Evolutionary conservation across 1,140 invertebrate genomes (phyloP).

Genomic region (Drosophila murphyi): DNA sequence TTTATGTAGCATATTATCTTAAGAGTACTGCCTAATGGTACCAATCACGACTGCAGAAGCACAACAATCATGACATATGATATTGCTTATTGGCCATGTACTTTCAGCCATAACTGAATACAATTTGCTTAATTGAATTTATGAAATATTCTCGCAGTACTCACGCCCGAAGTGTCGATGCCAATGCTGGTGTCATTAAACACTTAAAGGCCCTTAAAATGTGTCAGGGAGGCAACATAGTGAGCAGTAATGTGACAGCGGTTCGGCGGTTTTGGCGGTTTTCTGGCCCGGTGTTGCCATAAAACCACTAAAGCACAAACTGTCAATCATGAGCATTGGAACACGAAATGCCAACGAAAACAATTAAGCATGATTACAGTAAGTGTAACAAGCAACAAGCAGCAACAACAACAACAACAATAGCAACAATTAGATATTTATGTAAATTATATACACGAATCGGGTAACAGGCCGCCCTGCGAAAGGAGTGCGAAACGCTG

Average conservation of each 20-base stretch:
- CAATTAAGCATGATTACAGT: constrained; percentile 79
- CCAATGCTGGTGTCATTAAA: constrained; percentile 73
- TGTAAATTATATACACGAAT: constrained; percentile 74
- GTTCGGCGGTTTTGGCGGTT: constrained; percentile 56
- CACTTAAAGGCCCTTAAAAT: constrained; percentile 71
- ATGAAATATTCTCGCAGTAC: constrained; percentile 56
- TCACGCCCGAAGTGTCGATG: constrained; percentile 17
- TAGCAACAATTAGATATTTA: constrained; percentile 80
- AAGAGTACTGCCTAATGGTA: constrained; percentile 24
- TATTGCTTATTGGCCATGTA: constrained; percentile 25
- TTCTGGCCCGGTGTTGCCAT: constrained; percentile 44
- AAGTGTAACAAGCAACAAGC: constrained; percentile 43
- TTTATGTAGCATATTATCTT: constrained; percentile 31
- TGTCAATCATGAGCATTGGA: constrained; percentile 75
- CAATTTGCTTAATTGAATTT: constrained; percentile 75
- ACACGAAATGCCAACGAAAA: constrained; percentile 77
- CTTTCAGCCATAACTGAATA: constrained; percentile 56
- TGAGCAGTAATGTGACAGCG: not conserved
- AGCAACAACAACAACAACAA: constrained; percentile 46
- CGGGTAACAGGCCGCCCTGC: not conserved
- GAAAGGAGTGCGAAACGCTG: constrained; percentile 32
- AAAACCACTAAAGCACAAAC: constrained; percentile 75
- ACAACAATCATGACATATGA: constrained; percentile 43
- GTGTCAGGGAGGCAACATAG: not conserved
- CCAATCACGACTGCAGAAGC: constrained; percentile 12